Percentiles rank a stretch among this genome's conserved stretches.
Evolutionary conservation across 2,888 invertebrate genomes (phyloP).

Genomic region (Drosophila neutralis): DNA sequence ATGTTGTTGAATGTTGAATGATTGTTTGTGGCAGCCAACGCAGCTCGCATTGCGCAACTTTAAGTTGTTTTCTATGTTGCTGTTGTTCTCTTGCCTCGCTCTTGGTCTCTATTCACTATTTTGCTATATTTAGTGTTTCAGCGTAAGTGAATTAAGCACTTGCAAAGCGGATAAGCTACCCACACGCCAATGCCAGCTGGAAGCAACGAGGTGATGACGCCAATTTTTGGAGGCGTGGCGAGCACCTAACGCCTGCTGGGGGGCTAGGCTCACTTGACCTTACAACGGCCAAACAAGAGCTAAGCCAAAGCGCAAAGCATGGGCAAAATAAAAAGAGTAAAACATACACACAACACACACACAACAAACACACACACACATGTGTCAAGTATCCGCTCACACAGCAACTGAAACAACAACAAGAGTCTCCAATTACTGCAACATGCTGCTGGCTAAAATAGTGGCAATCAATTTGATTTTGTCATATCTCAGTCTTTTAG

Average conservation of each 20-base stretch:
- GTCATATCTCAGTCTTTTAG: slow-evolving; percentile 37
- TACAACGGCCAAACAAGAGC: slow-evolving; percentile 32
- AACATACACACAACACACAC: slow-evolving; percentile 1
- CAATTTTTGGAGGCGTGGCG: slow-evolving; percentile 25
- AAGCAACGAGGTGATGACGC: slow-evolving; percentile 36
- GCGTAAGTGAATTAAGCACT: slow-evolving; percentile 70
- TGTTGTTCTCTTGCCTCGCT: background rate
- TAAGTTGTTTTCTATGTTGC: slow-evolving; percentile 17
- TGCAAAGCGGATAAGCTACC: slow-evolving; percentile 74
- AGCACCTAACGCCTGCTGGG: slow-evolving; percentile 11
- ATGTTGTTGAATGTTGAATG: slow-evolving; percentile 5
- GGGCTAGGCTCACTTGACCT: slow-evolving; percentile 65
- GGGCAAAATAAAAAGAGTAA: slow-evolving; percentile 36
- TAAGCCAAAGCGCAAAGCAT: slow-evolving; percentile 37
- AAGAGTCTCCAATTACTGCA: slow-evolving; percentile 68
- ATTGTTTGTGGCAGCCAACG: slow-evolving; percentile 41
- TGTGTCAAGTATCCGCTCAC: slow-evolving; percentile 29
- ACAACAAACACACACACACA: slow-evolving; percentile 7
- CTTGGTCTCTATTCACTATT: slow-evolving; percentile 20
- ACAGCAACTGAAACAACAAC: slow-evolving; percentile 19
- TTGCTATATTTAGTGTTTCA: slow-evolving; percentile 22
- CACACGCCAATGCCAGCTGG: slow-evolving; percentile 51
- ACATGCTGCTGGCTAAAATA: slow-evolving; percentile 49
- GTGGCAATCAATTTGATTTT: slow-evolving; percentile 55
- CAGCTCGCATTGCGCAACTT: slow-evolving; percentile 59